Evolutionary conservation across 2,888 invertebrate genomes (phyloP).

Genomic region (Crematogaster levior): DNA sequence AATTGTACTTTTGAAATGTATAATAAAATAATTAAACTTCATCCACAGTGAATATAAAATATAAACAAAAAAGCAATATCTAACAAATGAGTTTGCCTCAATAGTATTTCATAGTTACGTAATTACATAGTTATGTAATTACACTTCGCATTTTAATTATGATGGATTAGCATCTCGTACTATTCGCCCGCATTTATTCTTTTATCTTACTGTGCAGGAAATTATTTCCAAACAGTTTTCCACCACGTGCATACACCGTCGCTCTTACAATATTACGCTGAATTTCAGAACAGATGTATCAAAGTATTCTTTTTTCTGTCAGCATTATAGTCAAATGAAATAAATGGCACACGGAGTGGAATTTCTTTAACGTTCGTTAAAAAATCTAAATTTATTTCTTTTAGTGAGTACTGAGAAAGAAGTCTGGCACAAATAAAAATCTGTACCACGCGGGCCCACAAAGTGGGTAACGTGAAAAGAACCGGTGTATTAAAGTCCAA

Average conservation of each 20-base stretch:
- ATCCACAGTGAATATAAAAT: neutral
- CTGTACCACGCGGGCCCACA: neutral
- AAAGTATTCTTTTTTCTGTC: conserved; percentile 17
- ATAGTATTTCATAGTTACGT: neutral
- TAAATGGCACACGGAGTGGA: conserved; percentile 3
- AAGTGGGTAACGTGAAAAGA: conserved; percentile 41
- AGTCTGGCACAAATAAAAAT: conserved; percentile 39
- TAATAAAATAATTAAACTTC: neutral
- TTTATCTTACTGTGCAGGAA: neutral
- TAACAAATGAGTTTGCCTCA: neutral
- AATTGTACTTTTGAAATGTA: neutral
- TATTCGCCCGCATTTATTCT: neutral
- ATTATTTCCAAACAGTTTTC: neutral
- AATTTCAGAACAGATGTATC: neutral
- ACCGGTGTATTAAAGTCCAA: conserved; percentile 37
- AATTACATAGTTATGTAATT: too few species aligned
- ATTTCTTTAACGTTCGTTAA: conserved; percentile 13
- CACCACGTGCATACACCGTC: neutral
- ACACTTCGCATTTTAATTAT: neutral
- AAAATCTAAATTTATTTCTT: conserved; percentile 35
- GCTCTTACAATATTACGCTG: conserved; percentile 2
- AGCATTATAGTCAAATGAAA: conserved; percentile 21
- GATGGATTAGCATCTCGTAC: neutral
- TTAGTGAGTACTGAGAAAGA: conserved; percentile 5
- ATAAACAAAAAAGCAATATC: too few species aligned